A percentile compares a stretch with the other conserved stretches of the same genome.
These are phyloP conservation scores for Raillietiella orientalis DNA, from an alignment of 2,888 invertebrate species.

Conservation along the genomic window DNA sequence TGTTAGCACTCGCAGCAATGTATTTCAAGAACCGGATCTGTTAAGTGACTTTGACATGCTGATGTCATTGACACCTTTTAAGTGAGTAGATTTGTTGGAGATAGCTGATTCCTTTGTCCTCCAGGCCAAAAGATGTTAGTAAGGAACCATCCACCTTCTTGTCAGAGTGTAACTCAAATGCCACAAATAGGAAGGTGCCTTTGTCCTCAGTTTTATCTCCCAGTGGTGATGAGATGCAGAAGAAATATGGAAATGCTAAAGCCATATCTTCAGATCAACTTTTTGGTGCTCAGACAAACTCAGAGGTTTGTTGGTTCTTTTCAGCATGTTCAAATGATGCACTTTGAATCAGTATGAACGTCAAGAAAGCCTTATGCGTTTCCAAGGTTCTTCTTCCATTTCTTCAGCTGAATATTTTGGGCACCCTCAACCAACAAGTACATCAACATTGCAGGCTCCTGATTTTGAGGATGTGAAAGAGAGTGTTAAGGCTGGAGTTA, in stretches of 20 bases:
- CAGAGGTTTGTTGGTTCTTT: constrained; percentile 3
- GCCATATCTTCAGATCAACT: constrained; percentile 92
- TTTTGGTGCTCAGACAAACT: constrained; percentile 29
- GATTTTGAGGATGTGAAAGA: constrained; percentile 91
- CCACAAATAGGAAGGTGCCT: too few relatives aligned
- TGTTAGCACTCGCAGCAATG: too few relatives aligned
- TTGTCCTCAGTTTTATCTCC: too few relatives aligned
- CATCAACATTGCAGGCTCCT: constrained; percentile 13
- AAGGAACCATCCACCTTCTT: too few relatives aligned
- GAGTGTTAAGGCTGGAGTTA: constrained; percentile 82
- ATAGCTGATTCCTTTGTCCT: too few relatives aligned
- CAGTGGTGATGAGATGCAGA: constrained; percentile 55
- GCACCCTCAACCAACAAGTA: constrained; percentile 6
- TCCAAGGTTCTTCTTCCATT: constrained; percentile 78
- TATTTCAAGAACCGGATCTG: too few relatives aligned
- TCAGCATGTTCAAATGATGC: background rate
- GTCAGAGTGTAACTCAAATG: too few relatives aligned
- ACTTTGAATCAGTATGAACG: constrained; percentile 16
- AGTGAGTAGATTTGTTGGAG: too few relatives aligned
- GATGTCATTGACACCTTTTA: too few relatives aligned
- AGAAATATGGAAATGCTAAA: constrained; percentile 89
- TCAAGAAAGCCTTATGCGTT: constrained; percentile 26
- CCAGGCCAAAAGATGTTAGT: too few relatives aligned
- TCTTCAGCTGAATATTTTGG: constrained; percentile 90
- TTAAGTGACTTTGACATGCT: too few relatives aligned